Evolutionary conservation across 64 coral and sea anemone species (phyloP).

Genomic region (Porites australiensis): DNA sequence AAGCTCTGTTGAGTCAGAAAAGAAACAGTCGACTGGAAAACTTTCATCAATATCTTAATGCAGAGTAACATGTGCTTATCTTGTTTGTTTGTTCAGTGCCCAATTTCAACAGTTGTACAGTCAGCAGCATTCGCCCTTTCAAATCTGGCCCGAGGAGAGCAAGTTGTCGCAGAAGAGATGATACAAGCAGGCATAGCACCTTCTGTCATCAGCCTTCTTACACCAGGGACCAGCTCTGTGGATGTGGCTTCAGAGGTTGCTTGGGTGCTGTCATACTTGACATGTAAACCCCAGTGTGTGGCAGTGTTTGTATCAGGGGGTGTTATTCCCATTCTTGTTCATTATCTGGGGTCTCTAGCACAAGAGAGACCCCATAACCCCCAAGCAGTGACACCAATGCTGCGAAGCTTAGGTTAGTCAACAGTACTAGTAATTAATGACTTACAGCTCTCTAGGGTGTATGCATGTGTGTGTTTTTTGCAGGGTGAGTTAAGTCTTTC

Average conservation of each 20-base stretch:
- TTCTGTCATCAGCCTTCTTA: constrained; percentile 42
- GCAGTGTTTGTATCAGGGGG: constrained; percentile 78
- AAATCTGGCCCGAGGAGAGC: constrained; percentile 91
- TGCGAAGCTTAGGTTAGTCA: constrained; percentile 87
- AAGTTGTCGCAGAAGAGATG: constrained; percentile 65
- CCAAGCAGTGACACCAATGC: constrained; percentile 91
- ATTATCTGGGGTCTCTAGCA: constrained; percentile 31
- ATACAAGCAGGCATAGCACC: constrained; percentile 69
- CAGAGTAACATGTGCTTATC: background rate
- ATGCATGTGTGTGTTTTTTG: too few species aligned
- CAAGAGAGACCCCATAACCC: constrained; percentile 72
- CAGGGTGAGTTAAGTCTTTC: too few species aligned
- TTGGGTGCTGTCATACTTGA: constrained; percentile 90
- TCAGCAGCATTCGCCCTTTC: constrained; percentile 98
- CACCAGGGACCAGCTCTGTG: constrained; percentile 36
- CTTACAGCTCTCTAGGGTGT: too few species aligned
- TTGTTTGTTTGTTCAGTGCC: constrained; percentile 63
- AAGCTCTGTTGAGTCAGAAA: too few species aligned
- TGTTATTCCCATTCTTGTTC: constrained; percentile 56
- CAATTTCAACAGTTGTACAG: constrained; percentile 77
- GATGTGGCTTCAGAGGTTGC: constrained; percentile 78
- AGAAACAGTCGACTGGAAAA: too few species aligned
- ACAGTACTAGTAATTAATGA: background rate
- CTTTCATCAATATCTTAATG: too few species aligned
- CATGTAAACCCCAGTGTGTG: constrained; percentile 69